Evolutionary conservation across 2,113 vertebrate genomes (phyloP).

Genomic region (Corvus moneduloides): DNA sequence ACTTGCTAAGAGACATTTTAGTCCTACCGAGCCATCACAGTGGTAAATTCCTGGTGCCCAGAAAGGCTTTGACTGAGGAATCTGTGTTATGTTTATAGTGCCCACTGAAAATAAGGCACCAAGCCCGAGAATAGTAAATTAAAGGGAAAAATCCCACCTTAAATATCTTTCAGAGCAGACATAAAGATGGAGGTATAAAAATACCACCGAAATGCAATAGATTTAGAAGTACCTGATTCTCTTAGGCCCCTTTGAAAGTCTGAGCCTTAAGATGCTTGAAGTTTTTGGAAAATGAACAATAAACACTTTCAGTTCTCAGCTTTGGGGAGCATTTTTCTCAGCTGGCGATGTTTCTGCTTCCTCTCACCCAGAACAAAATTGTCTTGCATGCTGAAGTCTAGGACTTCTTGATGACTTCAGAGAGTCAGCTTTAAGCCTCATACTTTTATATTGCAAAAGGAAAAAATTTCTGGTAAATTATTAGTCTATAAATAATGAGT

Average conservation of each 20-base stretch:
- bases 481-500: neutral
- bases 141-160: neutral
- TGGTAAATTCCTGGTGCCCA: neutral
- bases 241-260: neutral
- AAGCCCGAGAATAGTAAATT: neutral
- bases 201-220: neutral
- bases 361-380: neutral
- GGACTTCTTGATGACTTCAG: neutral
- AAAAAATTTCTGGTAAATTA: neutral
- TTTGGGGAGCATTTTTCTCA: neutral
- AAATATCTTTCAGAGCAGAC: neutral
- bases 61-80: neutral
- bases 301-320: neutral
- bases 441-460: neutral
- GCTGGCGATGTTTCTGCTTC: neutral
- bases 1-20: neutral
- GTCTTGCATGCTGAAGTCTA: neutral
- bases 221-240: neutral
- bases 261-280: neutral
- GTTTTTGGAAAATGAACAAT: neutral
- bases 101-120: neutral
- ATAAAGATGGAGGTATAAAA: neutral
- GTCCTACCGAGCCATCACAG: neutral
- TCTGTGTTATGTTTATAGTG: neutral
- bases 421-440: neutral